phyloP scores from a whole-genome alignment of 37 sponge, comb jelly and placozoan genomes.

The Eunapius fragilis region DNA sequence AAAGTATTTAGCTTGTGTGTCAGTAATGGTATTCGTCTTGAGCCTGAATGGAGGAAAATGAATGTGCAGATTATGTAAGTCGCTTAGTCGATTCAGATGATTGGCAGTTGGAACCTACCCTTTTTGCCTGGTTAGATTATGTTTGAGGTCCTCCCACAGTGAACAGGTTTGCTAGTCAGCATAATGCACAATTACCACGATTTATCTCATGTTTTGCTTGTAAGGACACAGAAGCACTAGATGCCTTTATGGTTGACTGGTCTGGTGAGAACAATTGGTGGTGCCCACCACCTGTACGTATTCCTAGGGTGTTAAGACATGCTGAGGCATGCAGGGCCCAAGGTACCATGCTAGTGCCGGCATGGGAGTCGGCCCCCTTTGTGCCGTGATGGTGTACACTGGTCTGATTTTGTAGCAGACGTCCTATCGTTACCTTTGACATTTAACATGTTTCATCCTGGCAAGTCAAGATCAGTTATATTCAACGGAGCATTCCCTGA shows the following conservation, averaged over 20 bases:
- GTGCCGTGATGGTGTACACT: constrained; percentile 3
- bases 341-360: constrained; percentile 35
- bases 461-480: not conserved
- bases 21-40: constrained; percentile 3
- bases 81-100: constrained; percentile 25
- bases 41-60: constrained; percentile 36
- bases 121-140: constrained; percentile 5
- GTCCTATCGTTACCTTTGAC: not conserved
- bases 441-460: not conserved
- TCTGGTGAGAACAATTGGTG: constrained; percentile 32
- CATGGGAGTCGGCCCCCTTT: constrained; percentile 47
- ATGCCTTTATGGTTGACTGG: constrained; percentile 48
- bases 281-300: constrained; percentile 20
- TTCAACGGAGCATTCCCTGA: not conserved
- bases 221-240: constrained; percentile 25
- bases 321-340: not conserved
- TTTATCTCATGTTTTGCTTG: constrained; percentile 18
- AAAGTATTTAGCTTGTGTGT: constrained; percentile 8
- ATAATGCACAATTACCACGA: constrained; percentile 14
- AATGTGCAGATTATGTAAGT: constrained; percentile 25
- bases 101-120: constrained; percentile 17
- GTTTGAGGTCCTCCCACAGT: constrained; percentile 46
- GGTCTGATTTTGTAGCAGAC: constrained; percentile 14
- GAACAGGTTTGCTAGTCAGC: constrained; percentile 15
- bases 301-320: constrained; percentile 27